Base-by-base conservation (phyloP, 2,113 vertebrate species). In the Lepisosteus osseus region DNA sequence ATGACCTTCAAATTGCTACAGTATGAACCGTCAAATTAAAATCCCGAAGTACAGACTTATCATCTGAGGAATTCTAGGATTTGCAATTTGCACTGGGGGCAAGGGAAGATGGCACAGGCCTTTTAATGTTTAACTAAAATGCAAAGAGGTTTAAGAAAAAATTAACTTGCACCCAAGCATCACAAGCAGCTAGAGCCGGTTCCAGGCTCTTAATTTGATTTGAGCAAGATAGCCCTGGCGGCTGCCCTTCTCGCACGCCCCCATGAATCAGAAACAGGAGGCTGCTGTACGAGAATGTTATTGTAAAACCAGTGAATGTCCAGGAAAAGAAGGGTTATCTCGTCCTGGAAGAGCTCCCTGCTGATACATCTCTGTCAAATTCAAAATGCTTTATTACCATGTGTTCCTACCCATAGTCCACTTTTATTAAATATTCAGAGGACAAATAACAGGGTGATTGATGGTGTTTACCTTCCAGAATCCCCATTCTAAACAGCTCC, bases 351-450 rank as follows among this genome's bases (percentile, higher is more conserved):
- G 8, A 41, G 6, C 3, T 12, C 77, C 1, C 56, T 74, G 0
- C 0, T 82, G 68, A 82, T 80, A 81, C 83, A 82, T 77, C 81
- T 73, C 54, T 80, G 66, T 55, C 69, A 73, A 70, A 78, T 76
- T 79, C 81, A 55, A 40, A 54, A 61, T 70, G 29, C 9, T 29
- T 79, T 84, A 55, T 69, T 64, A 55, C 68, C 83, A 71, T 80
- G 45, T 74, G 86, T 82, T 75, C 61, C 65, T 61, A 77, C 62
- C 74, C 71, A 43, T 62, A 69, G 64, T 4, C 56, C 70, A 43
- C 69, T 77, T 84, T 74, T 82, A 78, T 81, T 74, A 0, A 6
- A 62, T 79, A 79, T 79, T 83, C 67, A 75, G 47, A 72, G 42
- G 41, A 67, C 72, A 14, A 74, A 70, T 75, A 73, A 0, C 42